phyloP scores from a whole-genome alignment of 2,797 vertebrate species.

The Tadarida brasiliensis region DNA sequence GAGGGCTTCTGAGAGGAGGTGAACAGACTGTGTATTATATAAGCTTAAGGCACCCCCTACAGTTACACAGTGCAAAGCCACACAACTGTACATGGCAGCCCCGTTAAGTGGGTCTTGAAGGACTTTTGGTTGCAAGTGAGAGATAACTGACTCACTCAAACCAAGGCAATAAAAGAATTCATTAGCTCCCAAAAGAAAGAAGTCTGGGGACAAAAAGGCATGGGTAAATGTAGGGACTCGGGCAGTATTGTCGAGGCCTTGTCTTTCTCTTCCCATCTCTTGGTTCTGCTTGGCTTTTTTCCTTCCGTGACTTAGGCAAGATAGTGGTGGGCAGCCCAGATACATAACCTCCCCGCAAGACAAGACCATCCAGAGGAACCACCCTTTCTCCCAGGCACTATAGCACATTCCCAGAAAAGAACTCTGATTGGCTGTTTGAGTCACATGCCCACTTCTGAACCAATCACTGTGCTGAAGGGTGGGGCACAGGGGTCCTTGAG shows the following conservation, averaged over 20 bases:
- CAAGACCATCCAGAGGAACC: background rate
- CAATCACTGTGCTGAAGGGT: background rate
- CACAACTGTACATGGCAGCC: background rate
- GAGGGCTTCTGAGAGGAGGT: slow-evolving; percentile 31
- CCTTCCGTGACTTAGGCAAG: background rate
- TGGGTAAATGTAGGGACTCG: background rate
- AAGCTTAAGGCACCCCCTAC: background rate
- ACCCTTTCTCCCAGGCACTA: background rate
- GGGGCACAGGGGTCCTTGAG: background rate
- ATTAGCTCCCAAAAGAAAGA: background rate
- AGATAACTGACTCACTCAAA: background rate
- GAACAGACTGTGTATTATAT: background rate
- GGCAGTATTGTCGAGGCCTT: background rate
- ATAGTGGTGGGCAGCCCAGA: background rate
- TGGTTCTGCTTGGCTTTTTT: slow-evolving; percentile 23
- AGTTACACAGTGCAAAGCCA: background rate
- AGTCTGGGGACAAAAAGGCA: background rate
- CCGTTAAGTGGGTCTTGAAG: background rate
- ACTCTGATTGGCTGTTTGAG: background rate
- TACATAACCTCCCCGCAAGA: background rate
- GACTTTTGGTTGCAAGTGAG: background rate
- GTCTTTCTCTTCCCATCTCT: background rate
- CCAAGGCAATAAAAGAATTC: background rate
- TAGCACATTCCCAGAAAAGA: background rate
- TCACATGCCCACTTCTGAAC: background rate